These are phyloP conservation scores for Goniozus legneri DNA, from an alignment of 1,140 invertebrate species.

Conservation along the genomic window DNA sequence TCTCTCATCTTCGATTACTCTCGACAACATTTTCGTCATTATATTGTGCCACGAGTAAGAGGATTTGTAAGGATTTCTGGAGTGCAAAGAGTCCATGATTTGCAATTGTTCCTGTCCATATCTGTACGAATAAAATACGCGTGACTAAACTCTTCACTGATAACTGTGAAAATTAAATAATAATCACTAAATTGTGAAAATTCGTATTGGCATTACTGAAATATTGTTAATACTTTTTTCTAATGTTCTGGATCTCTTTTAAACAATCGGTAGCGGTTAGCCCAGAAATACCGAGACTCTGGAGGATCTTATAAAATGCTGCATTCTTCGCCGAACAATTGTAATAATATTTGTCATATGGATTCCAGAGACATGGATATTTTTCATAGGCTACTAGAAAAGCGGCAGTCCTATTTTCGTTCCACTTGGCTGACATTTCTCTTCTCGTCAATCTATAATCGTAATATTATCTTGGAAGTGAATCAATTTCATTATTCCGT, in stretches of 20 bases:
- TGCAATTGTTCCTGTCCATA: slow-evolving; percentile 30
- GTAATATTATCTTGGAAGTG: slow-evolving; percentile 8
- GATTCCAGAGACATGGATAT: slow-evolving; percentile 40
- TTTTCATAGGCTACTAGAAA: slow-evolving; percentile 35
- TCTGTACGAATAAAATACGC: slow-evolving; percentile 16
- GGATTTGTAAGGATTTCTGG: slow-evolving; percentile 23
- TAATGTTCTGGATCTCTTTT: slow-evolving; percentile 27
- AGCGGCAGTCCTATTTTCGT: slow-evolving; percentile 22
- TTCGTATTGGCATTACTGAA: too few species aligned
- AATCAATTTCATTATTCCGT: slow-evolving; percentile 12
- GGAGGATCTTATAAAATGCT: slow-evolving; percentile 27
- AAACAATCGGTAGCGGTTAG: slow-evolving; percentile 30
- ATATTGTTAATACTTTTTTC: slow-evolving; percentile 39
- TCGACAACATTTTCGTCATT: slow-evolving; percentile 28
- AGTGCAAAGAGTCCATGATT: slow-evolving; percentile 20
- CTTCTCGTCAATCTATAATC: not conserved
- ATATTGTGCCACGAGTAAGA: slow-evolving; percentile 29
- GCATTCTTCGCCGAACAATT: slow-evolving; percentile 26
- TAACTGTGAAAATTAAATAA: too few species aligned
- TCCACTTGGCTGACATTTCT: slow-evolving; percentile 29
- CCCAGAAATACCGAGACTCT: slow-evolving; percentile 19
- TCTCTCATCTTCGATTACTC: slow-evolving; percentile 22
- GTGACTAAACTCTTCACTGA: too few species aligned
- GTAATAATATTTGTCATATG: slow-evolving; percentile 23
- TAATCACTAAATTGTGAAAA: slow-evolving; percentile 2